Evolutionary conservation across 2,888 invertebrate genomes (phyloP), one percentile per base, ranked within the genome.

Genomic region (Cheilosia vernalis): DNA sequence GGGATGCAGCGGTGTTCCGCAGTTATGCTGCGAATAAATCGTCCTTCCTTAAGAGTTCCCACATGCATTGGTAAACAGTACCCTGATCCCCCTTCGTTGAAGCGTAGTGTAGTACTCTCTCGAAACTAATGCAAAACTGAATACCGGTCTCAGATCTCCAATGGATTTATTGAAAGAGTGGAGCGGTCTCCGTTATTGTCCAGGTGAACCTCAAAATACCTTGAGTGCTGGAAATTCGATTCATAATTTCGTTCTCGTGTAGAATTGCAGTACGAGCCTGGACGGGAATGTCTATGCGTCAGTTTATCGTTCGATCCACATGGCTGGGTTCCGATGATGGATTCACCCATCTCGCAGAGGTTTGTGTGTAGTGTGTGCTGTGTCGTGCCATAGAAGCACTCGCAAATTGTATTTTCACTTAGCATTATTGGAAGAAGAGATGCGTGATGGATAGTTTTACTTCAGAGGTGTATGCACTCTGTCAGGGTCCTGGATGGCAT

Each of bases 221-320:
- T 9, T 21, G 21, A 7, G 19, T 13, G 15, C 24, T 15, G 10
- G 63, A 49, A 70, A 53, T 42, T 70, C 64, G 77, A 77, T 82
- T 77, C 77, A 82, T 77, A 82, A 77, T 77, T 77, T 64, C 58
- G 15, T 40, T 37, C 53, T 55, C 58, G 44, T 37, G 33, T 15
- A 19, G 64, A 69, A 53, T 58, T 42, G 49, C 56, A 27, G 24
- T 56, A 4, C 13, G 37, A 37, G 1, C 37, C 19, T 56, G 56
- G 64, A 77, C 53, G 24, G 37, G 21, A 58, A 60, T 42, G 44
- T n/a, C 55, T 47, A n/a, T 79, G 66, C 44, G 73, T 66, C 51
- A 42, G 66, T 64, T 72, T 66, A 66, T 53, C 53, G 53, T 51
- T 66, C 72, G 64, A 60, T 72, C 61, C 30, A 64, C 42, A 19